Evolutionary conservation across 2,888 invertebrate species (phyloP).

Genomic region (Agapostemon virescens): DNA sequence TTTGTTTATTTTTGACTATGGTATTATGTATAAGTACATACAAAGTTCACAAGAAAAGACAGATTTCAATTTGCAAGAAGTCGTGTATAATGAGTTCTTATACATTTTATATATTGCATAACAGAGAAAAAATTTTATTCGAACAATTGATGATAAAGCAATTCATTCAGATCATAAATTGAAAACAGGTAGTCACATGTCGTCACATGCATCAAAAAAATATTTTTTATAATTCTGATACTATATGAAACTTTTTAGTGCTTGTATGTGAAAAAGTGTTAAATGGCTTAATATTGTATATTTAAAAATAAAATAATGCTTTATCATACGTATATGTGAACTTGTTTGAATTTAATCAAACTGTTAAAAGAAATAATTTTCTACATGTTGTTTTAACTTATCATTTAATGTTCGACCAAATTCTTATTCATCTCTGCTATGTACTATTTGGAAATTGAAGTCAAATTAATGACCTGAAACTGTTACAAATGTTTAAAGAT

Average conservation of each 20-base stretch:
- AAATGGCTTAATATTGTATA: background rate
- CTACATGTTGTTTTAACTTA: background rate
- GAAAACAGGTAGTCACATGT: no score
- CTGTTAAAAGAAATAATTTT: background rate
- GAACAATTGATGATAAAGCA: background rate
- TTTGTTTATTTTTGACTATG: background rate
- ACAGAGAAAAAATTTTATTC: background rate
- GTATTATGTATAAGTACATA: constrained; percentile 9
- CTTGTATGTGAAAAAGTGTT: background rate
- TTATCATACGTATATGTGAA: background rate
- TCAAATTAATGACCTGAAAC: background rate
- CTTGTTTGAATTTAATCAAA: background rate
- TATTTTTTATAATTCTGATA: background rate
- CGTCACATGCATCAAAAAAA: background rate
- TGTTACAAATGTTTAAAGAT: background rate
- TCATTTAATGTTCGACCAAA: background rate
- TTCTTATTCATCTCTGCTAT: background rate
- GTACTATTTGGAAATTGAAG: background rate
- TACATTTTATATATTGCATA: constrained; percentile 1
- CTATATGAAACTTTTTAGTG: background rate
- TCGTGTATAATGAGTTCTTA: constrained; percentile 1
- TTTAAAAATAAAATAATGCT: background rate
- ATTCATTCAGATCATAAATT: no score
- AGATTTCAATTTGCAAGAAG: background rate
- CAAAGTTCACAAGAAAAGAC: constrained; percentile 1